Conservation (phyloP, 2,797 vertebrate genomes). For the Aeoliscus strigatus region DNA sequence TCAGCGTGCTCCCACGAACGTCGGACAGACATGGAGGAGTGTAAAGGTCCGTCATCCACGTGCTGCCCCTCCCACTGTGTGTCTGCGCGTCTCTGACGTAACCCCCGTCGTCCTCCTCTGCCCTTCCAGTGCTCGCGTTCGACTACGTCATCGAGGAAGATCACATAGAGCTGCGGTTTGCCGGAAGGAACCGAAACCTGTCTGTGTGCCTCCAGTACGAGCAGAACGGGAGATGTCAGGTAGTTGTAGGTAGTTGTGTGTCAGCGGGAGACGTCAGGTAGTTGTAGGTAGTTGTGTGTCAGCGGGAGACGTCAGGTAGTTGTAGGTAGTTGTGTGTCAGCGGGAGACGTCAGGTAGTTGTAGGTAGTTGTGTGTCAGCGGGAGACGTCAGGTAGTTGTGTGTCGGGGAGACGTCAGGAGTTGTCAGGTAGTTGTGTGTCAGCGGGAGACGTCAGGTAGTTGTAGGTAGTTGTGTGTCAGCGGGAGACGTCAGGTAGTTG, state of each 20-base stretch:
- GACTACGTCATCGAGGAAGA: slow-evolving; percentile 3
- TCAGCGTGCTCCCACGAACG: slow-evolving; percentile 51
- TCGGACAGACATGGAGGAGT: slow-evolving; percentile 33
- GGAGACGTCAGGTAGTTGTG: slow-evolving; percentile 52
- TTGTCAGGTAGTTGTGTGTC: slow-evolving; percentile 61
- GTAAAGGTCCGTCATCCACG: slow-evolving; percentile 43
- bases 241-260: slow-evolving; percentile 27
- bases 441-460: slow-evolving; percentile 55
- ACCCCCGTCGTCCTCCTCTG: background rate
- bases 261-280: no score
- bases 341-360: no score
- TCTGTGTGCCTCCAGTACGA: slow-evolving; percentile 65
- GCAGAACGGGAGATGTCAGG: slow-evolving; percentile 49
- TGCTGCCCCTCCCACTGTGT: background rate
- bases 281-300: no score
- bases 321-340: no score
- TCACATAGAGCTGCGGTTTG: slow-evolving; percentile 48
- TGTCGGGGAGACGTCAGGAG: no score
- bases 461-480: no score
- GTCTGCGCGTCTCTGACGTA: background rate
- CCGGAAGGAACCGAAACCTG: background rate
- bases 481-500: slow-evolving; percentile 56
- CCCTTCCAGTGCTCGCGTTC: slow-evolving; percentile 53
- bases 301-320: no score
- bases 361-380: no score